Evolutionary conservation across 2,113 vertebrate species (phyloP).

Genomic region (Pipra filicauda): DNA sequence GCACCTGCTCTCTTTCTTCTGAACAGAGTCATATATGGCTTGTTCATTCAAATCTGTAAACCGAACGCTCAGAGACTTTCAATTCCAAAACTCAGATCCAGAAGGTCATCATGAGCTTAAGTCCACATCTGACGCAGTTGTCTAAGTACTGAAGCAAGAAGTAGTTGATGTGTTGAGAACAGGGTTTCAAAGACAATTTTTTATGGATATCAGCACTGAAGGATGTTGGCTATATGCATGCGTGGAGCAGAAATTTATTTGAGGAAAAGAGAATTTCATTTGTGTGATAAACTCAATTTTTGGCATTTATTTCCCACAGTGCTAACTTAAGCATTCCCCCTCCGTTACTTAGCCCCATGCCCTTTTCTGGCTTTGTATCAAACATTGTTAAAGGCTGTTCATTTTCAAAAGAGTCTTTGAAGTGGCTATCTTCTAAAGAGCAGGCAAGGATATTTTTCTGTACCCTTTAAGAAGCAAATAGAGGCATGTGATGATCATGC

Average conservation of each 20-base stretch:
- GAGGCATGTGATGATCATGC: background rate
- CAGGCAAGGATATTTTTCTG: conserved; percentile 53
- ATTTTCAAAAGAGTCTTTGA: conserved; percentile 60
- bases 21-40: background rate
- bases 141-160: background rate
- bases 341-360: background rate
- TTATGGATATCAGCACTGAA: background rate
- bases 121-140: background rate
- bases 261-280: background rate
- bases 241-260: background rate
- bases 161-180: background rate
- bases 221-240: background rate
- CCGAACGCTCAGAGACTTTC: background rate
- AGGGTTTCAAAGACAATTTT: background rate
- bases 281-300: background rate
- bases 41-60: background rate
- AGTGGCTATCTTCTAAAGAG: conserved; percentile 63
- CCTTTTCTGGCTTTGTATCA: conserved; percentile 50
- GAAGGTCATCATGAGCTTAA: background rate
- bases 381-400: conserved; percentile 44
- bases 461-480: conserved; percentile 48
- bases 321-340: conserved; percentile 11
- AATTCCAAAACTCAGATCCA: background rate
- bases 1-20: background rate
- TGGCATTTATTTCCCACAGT: conserved; percentile 22